Conservation (phyloP, 2,797 vertebrate genomes). For the Tangara arthus region DNA sequence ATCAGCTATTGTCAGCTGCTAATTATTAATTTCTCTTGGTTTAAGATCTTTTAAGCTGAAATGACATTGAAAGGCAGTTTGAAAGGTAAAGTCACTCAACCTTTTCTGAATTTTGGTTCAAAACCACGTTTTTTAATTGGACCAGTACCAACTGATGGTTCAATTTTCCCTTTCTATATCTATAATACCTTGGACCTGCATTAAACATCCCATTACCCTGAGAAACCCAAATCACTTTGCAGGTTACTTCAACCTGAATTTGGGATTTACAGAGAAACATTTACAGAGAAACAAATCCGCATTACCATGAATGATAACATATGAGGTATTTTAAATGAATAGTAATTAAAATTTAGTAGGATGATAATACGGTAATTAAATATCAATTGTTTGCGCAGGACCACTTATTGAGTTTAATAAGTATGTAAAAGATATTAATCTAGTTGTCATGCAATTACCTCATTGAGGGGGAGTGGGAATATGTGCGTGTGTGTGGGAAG, state of each 20-base stretch:
- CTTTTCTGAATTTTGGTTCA: not conserved
- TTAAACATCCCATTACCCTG: not conserved
- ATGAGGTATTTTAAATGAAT: slow-evolving; percentile 69
- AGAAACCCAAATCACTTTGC: not conserved
- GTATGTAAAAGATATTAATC: slow-evolving; percentile 73
- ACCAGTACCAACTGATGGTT: not conserved
- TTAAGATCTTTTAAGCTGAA: slow-evolving; percentile 11
- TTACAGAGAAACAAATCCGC: slow-evolving; percentile 53
- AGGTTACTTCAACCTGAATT: slow-evolving; percentile 15
- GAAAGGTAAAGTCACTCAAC: not conserved
- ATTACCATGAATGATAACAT: slow-evolving; percentile 61
- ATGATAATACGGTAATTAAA: slow-evolving; percentile 76
- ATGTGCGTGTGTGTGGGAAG: slow-evolving; percentile 39
- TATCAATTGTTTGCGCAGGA: slow-evolving; percentile 72
- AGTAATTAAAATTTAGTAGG: slow-evolving; percentile 75
- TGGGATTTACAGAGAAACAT: slow-evolving; percentile 38
- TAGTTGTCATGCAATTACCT: slow-evolving; percentile 67
- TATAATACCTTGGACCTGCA: not conserved
- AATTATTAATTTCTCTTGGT: slow-evolving; percentile 30
- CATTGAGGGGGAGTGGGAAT: slow-evolving; percentile 65
- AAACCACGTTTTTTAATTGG: not conserved
- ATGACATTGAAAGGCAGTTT: not conserved
- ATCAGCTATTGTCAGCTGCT: slow-evolving; percentile 21
- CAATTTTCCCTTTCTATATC: not conserved
- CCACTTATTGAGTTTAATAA: slow-evolving; percentile 73